phyloP scores from a whole-genome alignment of 2,113 vertebrate genomes.

The Carassius gibelio region DNA sequence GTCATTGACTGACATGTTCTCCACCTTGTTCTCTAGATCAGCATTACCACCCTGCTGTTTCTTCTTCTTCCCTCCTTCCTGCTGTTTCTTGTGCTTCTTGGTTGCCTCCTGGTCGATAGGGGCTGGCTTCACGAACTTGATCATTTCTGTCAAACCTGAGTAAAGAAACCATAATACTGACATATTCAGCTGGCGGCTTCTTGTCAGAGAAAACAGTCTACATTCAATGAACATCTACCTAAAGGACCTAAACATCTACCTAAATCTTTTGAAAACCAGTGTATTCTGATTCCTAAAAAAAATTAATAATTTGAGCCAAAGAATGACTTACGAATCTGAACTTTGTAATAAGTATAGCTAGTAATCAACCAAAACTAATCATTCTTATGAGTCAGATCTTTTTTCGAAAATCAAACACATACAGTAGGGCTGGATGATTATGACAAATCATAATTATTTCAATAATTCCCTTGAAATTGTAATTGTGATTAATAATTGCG shows the following conservation, averaged over 20 bases:
- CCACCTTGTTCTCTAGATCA: constrained; percentile 80
- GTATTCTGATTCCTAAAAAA: no score
- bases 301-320: no score
- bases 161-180: background rate
- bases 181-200: no score
- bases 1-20: constrained; percentile 86
- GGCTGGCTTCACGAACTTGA: constrained; percentile 87
- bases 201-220: background rate
- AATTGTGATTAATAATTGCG: no score
- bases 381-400: no score
- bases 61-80: constrained; percentile 74
- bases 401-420: no score
- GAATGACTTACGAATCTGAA: no score
- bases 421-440: no score
- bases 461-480: no score
- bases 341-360: no score
- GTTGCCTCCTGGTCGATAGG: constrained; percentile 90
- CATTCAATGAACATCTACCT: background rate
- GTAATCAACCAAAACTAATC: no score
- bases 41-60: constrained; percentile 67
- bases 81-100: constrained; percentile 94
- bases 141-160: constrained; percentile 85
- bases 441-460: no score
- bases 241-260: background rate
- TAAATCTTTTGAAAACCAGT: background rate